Evolutionary conservation across 2,888 invertebrate species (phyloP), one percentile per base, ranked within the genome.

Genomic region (Yponomeuta cagnagella): DNA sequence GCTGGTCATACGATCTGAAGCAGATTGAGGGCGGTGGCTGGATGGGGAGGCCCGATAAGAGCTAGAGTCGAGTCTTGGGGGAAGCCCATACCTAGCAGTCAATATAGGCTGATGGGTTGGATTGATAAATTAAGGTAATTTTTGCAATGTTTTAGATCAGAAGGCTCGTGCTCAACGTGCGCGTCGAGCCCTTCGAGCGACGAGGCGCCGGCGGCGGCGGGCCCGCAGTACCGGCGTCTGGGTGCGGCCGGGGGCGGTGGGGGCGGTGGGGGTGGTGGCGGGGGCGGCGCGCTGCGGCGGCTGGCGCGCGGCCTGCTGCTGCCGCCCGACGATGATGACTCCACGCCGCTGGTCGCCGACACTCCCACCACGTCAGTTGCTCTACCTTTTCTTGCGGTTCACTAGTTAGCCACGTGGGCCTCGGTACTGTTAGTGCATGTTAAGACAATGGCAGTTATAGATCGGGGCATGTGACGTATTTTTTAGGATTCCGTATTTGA

Each of bases 121-220:
- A 58, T 58, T 3, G 52, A 12, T 5, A 15, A 58, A 58, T 15
- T 0, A 15, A 15, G 52, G 52, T 15, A 12, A 15, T 58, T 3
- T 58, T 12, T 58, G 12, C 52, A 58, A 58, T 8, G 15, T 58
- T 58, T 12, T 12, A 58, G 52, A 15, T 58, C 52, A 8, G 52
- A 58, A 58, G 52, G 52, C 15, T 58, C 52, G 4, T 58, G 52
- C 15, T 58, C 52, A 3, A 58, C 52, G 79, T 85, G 74, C 88
- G 91, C 69, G 89, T 93, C 94, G 30, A 90, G 89, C 67, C 94
- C 95, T 52, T 95, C 94, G 86, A 96, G 95, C 83, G 97, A 96
- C 76, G 97, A 97, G 85, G 97, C 97, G 90, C 96, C 96, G 82
- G 96, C 96, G 88, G 97, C 97, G 10, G 97, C 97, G 68, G 67